Evolutionary conservation across 2,888 invertebrate species (phyloP), one percentile per base, ranked within the genome.

Genomic region (Apodemia duryi): DNA sequence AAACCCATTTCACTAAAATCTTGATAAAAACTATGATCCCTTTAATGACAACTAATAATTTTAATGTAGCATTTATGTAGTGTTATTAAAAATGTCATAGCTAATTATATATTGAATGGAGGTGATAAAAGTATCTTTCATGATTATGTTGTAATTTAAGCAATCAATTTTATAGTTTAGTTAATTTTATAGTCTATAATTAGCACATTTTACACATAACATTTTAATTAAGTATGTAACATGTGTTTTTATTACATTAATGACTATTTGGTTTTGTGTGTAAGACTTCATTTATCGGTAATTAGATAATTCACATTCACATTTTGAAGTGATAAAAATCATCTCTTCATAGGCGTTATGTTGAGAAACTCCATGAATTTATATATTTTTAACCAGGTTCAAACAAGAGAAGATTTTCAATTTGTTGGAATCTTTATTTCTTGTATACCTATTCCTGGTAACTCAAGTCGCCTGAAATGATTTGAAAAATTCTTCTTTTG

Each of bases 1-100:
- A 64, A 66, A 64, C 63, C 64, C 43, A 63, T 63, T 63, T 62
- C 54, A 54, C 54, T 10, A 9, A 10, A 54, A 29, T 11, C 10
- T 54, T 6, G 54, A 6, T 51, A 51, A n/a, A n/a, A n/a, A n/a
- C n/a, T 51, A 51, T 21, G 7, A 21, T 51, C n/a, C 21, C 21
- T 21, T 51, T 51, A 51, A 28, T 54, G 29, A 54, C 54, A 54
- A 54, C 51, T 54, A 54, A 21, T 21, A 21, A 54, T 54, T 54
- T 29, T 2, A 28, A 54, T 28, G 21, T 54, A 54, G 28, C 29
- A 54, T 28, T 54, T 35, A 43, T 43, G 10, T 43, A 51, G 51
- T 21, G 51, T 51, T 7, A 51, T 51, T 51, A 51, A 21, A 28
- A 29, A 7, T 5, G 54, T 54, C 28, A 28, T 54, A 28, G 54